Evolutionary conservation across 2,888 invertebrate species (phyloP), one percentile per base, ranked within the genome.

Genomic region (Pollenia griseotomentosa): DNA sequence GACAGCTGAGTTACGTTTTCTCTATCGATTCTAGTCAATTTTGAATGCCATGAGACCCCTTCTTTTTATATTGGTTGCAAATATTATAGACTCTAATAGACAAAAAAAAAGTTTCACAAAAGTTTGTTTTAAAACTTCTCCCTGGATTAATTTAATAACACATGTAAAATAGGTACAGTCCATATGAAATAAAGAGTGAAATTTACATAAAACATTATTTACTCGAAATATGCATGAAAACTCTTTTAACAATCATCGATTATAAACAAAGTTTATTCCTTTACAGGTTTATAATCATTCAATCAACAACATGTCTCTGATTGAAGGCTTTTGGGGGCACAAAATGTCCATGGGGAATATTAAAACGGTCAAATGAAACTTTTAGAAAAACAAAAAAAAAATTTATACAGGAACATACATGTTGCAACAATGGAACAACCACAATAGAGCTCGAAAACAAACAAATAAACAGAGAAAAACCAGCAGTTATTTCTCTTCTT

Each of bases 371-470:
- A 84, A 84, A 79, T 74, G 44, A 33, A 79, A 74, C n/a, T 61
- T 79, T 84, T 42, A 42, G 59, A 48, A 78, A 65, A 78, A 55
- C 19, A 59, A 57, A 46, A 11, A 19, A 80, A 23, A 71, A 53
- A 48, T 19, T n/a, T 63, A 81, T 51, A 61, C 61, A 85, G 12
- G 46, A 63, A 42, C 51, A 68, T 42, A 42, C 16, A 74, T 74
- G 80, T 77, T 81, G 51, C 59, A 74, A 84, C 84, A 81, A 83
- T 84, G 48, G 63, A 73, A 68, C 79, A 63, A 75, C 83, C 68
- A 87, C 86, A 87, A 87, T 83, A 48, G 83, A 71, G 33, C 73
- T 66, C 63, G 16, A 65, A 77, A 79, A 83, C 63, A 75, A 83
- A 80, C 73, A 71, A 61, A 53, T 33, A 53, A 75, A 61, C 23